Evolutionary conservation across 1,140 invertebrate genomes (phyloP), one percentile per base, ranked within the genome.

Genomic region (Hyles euphorbiae): DNA sequence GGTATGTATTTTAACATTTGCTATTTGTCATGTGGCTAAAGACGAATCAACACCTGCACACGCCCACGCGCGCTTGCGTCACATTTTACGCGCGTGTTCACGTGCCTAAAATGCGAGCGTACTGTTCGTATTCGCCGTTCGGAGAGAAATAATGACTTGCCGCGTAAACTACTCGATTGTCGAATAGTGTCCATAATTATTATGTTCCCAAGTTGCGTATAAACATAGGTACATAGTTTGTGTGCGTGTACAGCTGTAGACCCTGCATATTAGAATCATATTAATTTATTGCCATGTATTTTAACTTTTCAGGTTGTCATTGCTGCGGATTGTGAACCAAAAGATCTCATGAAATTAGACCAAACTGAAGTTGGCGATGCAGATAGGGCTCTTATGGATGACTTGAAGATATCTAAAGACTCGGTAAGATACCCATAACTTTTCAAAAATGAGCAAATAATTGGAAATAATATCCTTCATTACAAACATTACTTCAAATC

Each of bases 331-430:
- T 93, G 92, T 51, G 91, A 94, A 12, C 91, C 95, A 51, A 94
- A 93, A 48, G 75, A 94, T 58, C 89, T 99, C 33, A 98, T 99
- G 90, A 88, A 90, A 63, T 74, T 90, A 12, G 91, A 92, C 60
- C 86, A 87, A 60, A 78, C 70, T 22, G 88, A 92, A 50, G 79
- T 84, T 48, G 90, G 84, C 3, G 95, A 98, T 85, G 94, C 96
- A 22, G 92, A 96, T 62, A 90, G 96, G 78, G 92, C 94, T 61
- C 86, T 99, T 1, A 98, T 99, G 97, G 98, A 99, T 88, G 98
- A 99, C 83, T 90, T 99, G 50, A 94, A 94, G 66, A 95, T 98
- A 52, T 91, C 92, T 51, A 90, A 86, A 68, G 80, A 86, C 70
- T 87, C 82, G 7, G 84, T 87, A 70, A 67, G 75, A 76, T 46